Conservation (phyloP, 2,113 vertebrate genomes). For the Phalacrocorax pelagicus region DNA sequence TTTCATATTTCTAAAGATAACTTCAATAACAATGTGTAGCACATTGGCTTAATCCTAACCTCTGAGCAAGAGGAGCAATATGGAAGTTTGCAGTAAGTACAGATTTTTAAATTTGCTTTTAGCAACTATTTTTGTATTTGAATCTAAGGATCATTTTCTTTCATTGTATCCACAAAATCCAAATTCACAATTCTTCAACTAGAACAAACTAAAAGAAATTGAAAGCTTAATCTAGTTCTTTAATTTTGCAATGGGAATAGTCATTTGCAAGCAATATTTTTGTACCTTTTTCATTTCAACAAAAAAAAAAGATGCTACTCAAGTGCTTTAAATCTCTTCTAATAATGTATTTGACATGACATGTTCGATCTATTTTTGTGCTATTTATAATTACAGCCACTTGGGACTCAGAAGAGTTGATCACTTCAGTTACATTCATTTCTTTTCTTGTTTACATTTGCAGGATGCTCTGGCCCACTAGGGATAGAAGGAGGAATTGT, state of each 20-base stretch:
- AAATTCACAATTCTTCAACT: neutral
- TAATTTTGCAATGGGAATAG: neutral
- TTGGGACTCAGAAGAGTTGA: neutral
- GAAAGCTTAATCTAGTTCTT: neutral
- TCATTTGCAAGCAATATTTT: neutral
- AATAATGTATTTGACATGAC: neutral
- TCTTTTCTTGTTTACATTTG: neutral
- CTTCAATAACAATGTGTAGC: neutral
- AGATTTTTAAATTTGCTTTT: neutral
- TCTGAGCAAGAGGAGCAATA: neutral
- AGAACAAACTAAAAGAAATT: neutral
- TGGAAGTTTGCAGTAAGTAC: neutral
- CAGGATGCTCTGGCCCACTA: constrained; percentile 94
- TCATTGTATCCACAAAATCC: neutral
- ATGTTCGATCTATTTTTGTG: neutral
- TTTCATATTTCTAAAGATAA: neutral
- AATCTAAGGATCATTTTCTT: neutral
- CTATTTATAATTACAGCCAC: neutral
- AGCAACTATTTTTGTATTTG: neutral
- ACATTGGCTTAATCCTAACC: neutral
- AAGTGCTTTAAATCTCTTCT: neutral
- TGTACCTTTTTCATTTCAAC: neutral
- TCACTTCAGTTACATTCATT: neutral
- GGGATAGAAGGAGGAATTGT: constrained; percentile 98
- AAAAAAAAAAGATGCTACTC: neutral